A percentile compares a stretch with the other conserved stretches of the same genome.
Evolutionary conservation across 30 jellyfish, hydroid and myxozoan genomes (phyloP).

Genomic region (Morbakka virulenta): DNA sequence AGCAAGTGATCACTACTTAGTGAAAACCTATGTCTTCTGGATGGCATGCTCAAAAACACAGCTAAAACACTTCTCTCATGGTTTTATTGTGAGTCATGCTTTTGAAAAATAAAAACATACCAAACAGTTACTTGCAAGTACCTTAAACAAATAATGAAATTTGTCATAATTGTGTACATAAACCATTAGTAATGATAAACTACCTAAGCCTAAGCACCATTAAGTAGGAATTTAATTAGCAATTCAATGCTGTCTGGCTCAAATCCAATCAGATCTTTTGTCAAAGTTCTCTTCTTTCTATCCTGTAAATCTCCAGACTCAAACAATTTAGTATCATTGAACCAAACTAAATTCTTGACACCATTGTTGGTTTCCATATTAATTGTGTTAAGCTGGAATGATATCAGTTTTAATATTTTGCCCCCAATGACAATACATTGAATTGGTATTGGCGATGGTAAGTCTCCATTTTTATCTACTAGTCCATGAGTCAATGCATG

Average conservation of each 20-base stretch:
- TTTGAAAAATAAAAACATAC: no score
- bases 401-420: constrained; percentile 30
- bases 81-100: no score
- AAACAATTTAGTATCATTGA: constrained; percentile 8
- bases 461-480: constrained; percentile 37
- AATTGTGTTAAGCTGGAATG: constrained; percentile 77
- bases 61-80: no score
- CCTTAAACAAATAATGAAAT: no score
- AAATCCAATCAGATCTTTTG: not conserved
- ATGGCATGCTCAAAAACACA: no score
- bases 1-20: no score
- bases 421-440: constrained; percentile 73
- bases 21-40: no score
- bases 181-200: no score
- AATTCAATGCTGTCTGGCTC: not conserved
- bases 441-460: constrained; percentile 50
- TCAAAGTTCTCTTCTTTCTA: not conserved
- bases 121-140: no score
- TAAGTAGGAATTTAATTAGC: not conserved
- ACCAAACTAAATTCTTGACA: constrained; percentile 72
- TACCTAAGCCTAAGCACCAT: not conserved
- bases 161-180: no score
- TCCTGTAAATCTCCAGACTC: not conserved
- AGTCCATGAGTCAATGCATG: constrained; percentile 40
- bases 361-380: constrained; percentile 52